These are phyloP conservation scores for Macaria notata DNA, from an alignment of 2,888 invertebrate genomes.

Conservation along the genomic window DNA sequence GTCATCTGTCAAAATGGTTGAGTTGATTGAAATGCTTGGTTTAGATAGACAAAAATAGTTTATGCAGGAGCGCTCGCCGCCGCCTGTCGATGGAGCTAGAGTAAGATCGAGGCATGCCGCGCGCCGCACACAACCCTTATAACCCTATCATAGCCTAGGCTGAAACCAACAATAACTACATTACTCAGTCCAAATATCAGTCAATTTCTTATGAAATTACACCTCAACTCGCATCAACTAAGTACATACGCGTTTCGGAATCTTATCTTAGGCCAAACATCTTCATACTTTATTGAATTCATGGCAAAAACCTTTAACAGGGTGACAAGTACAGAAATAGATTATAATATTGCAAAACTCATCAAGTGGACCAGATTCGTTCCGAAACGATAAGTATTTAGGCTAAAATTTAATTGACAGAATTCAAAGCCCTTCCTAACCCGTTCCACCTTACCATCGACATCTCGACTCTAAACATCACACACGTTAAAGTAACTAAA, in stretches of 20 bases:
- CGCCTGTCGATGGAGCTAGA: slow-evolving; percentile 50
- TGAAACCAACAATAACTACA: slow-evolving; percentile 75
- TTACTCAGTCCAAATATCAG: slow-evolving; percentile 82
- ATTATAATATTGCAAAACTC: not conserved
- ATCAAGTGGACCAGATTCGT: slow-evolving; percentile 34
- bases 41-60: too few species aligned
- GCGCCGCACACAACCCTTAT: slow-evolving; percentile 61
- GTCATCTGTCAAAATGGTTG: too few species aligned
- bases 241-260: slow-evolving; percentile 69
- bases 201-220: slow-evolving; percentile 79
- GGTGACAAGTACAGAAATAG: too few species aligned
- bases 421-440: slow-evolving; percentile 60
- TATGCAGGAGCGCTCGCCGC: slow-evolving; percentile 51
- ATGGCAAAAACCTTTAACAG: too few species aligned
- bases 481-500: slow-evolving; percentile 49
- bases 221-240: slow-evolving; percentile 65
- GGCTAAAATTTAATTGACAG: slow-evolving; percentile 55
- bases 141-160: slow-evolving; percentile 76
- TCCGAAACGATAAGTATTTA: slow-evolving; percentile 59
- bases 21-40: too few species aligned
- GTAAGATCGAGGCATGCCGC: slow-evolving; percentile 69
- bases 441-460: slow-evolving; percentile 75
- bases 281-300: too few species aligned
- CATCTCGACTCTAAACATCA: slow-evolving; percentile 59
- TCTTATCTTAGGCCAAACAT: slow-evolving; percentile 43